A percentile compares a stretch with the other conserved stretches of the same genome.
phyloP scores from a whole-genome alignment of 2,888 invertebrate genomes.

The Drosophila recens region DNA sequence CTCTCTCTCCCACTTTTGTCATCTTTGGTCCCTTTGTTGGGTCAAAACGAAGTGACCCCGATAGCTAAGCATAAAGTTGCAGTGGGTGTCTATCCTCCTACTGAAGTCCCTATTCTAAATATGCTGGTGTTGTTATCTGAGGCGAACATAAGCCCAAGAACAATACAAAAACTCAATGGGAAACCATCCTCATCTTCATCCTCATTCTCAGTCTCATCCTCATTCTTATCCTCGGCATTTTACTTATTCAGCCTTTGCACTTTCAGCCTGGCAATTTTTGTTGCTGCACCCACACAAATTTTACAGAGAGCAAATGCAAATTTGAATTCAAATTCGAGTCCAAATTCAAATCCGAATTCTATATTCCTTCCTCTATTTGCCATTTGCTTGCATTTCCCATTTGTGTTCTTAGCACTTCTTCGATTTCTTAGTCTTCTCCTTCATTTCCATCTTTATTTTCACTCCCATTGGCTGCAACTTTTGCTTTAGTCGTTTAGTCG shows the following conservation, averaged over 20 bases:
- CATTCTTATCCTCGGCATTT: conserved; percentile 1
- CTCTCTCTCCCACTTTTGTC: background rate
- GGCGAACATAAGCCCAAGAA: conserved; percentile 20
- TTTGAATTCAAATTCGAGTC: conserved; percentile 25
- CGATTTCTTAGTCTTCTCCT: conserved; percentile 7
- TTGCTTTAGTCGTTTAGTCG: background rate
- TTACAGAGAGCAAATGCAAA: conserved; percentile 38
- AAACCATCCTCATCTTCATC: background rate
- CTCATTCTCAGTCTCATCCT: background rate
- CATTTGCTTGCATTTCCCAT: conserved; percentile 28
- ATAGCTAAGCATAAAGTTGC: conserved; percentile 21
- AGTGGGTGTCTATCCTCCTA: background rate
- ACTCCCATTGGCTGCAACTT: conserved; percentile 24
- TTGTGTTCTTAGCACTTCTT: conserved; percentile 26
- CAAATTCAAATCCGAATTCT: conserved; percentile 32
- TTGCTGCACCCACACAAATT: conserved; percentile 35
- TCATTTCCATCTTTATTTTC: background rate
- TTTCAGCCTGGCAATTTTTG: conserved; percentile 36
- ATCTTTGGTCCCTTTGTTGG: background rate
- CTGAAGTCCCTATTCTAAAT: background rate
- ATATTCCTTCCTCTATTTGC: conserved; percentile 9
- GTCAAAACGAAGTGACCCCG: conserved; percentile 24
- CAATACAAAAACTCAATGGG: conserved; percentile 24
- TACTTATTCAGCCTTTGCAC: conserved; percentile 29
- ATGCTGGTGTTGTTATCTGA: conserved; percentile 30